phyloP scores from a whole-genome alignment of 1,140 invertebrate species.

The Leptoteleia sp. region DNA sequence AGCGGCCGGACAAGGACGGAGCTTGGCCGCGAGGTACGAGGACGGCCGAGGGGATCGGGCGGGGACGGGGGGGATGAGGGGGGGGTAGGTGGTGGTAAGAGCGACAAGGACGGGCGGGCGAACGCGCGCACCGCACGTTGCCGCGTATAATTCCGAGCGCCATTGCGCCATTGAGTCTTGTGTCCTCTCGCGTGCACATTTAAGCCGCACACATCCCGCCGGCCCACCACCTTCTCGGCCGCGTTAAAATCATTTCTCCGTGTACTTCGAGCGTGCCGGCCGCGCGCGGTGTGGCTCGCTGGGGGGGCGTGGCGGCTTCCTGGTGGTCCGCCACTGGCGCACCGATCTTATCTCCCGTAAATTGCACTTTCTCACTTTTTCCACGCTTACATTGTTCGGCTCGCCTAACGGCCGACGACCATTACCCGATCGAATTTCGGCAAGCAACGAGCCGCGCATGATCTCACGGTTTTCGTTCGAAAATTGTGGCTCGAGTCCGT shows the following conservation, averaged over 20 bases:
- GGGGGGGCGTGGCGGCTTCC: conserved; percentile 78
- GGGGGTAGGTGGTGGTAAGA: no score
- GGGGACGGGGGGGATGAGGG: no score
- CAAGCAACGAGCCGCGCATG: no score
- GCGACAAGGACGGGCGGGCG: conserved; percentile 12
- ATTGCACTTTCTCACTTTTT: conserved; percentile 62
- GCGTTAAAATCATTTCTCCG: conserved; percentile 72
- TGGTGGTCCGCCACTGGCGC: conserved; percentile 79
- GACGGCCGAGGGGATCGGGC: no score
- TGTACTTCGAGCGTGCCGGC: conserved; percentile 63
- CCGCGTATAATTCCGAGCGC: conserved; percentile 67
- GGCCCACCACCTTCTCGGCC: conserved; percentile 67
- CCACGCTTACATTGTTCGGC: conserved; percentile 52
- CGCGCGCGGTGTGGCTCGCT: conserved; percentile 66
- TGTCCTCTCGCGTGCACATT: conserved; percentile 63
- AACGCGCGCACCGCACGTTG: conserved; percentile 56
- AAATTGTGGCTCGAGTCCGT: no score
- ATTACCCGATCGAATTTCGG: conserved; percentile 25
- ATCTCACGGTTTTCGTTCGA: no score
- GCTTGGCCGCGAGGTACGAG: no score
- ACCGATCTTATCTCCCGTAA: conserved; percentile 64
- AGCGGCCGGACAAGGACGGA: conserved; percentile 8
- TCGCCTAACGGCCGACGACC: conserved; percentile 12
- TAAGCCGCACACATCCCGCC: conserved; percentile 49
- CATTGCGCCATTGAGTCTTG: conserved; percentile 66